These are phyloP conservation scores for Rhorus exstirpatorius DNA, from an alignment of 2,888 invertebrate genomes.

Conservation along the genomic window DNA sequence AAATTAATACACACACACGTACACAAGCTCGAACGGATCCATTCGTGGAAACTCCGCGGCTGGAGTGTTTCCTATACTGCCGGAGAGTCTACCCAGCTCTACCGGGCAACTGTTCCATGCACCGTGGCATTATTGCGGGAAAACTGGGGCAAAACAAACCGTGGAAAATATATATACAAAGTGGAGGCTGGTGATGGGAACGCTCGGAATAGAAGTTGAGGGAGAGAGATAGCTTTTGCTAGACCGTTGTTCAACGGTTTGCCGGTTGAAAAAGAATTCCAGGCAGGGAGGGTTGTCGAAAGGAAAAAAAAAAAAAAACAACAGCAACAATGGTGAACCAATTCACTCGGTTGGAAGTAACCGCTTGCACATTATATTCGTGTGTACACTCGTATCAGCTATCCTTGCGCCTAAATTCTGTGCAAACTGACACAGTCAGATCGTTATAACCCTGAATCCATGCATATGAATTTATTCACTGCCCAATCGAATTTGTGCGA, in stretches of 20 bases:
- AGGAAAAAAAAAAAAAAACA: constrained; percentile 16
- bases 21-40: no score
- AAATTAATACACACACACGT: no score
- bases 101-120: neutral
- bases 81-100: no score
- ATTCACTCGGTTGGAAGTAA: neutral
- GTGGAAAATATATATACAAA: constrained; percentile 2
- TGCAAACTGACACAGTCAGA: no score
- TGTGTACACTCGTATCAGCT: no score
- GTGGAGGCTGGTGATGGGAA: neutral
- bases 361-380: no score
- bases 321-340: neutral
- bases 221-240: constrained; percentile 10
- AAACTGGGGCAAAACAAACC: constrained; percentile 60
- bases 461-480: no score
- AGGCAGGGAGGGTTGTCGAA: neutral
- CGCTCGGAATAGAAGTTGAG: neutral
- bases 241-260: constrained; percentile 29
- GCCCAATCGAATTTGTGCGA: constrained; percentile 10
- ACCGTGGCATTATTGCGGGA: constrained; percentile 37
- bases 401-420: no score
- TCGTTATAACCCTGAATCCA: no score
- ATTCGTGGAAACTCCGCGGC: no score
- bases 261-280: constrained; percentile 15
- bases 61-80: no score